A percentile compares a stretch with the other conserved stretches of the same genome.
These are phyloP conservation scores for Paracentrotus lividus DNA, from an alignment of 53 echinoderm and acorn worm species.

Conservation along the genomic window DNA sequence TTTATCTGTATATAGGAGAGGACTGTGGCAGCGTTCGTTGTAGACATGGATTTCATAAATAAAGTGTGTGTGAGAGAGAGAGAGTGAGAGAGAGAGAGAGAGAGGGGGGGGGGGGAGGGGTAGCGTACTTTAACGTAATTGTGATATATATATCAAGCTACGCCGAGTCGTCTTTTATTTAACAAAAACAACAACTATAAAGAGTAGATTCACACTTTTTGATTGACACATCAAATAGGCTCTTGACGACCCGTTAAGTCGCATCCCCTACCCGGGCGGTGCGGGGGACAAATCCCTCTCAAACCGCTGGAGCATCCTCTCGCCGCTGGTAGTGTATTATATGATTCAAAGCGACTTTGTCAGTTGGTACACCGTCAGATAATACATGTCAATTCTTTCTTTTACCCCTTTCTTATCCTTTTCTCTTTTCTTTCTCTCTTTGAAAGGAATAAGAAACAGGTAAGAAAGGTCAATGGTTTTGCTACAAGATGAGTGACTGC, in stretches of 20 bases:
- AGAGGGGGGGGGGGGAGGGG: neutral
- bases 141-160: neutral
- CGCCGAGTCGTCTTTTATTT: neutral
- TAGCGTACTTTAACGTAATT: neutral
- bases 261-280: constrained; percentile 43
- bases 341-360: neutral
- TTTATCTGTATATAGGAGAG: too few relatives aligned
- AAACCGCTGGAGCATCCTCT: constrained; percentile 18
- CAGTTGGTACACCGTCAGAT: constrained; percentile 42
- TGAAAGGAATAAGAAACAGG: neutral
- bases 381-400: constrained; percentile 34
- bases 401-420: neutral
- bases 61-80: neutral
- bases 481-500: constrained; percentile 15
- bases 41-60: too few relatives aligned
- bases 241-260: constrained; percentile 53
- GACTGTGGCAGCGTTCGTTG: too few relatives aligned
- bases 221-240: constrained; percentile 52
- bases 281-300: constrained; percentile 55
- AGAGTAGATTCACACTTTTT: neutral
- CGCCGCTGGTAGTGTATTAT: constrained; percentile 47
- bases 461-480: neutral
- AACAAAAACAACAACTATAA: neutral
- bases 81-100: neutral
- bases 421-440: neutral